Evolutionary conservation across 2,113 vertebrate genomes (phyloP).

Genomic region (Brachionichthys hirsutus): DNA sequence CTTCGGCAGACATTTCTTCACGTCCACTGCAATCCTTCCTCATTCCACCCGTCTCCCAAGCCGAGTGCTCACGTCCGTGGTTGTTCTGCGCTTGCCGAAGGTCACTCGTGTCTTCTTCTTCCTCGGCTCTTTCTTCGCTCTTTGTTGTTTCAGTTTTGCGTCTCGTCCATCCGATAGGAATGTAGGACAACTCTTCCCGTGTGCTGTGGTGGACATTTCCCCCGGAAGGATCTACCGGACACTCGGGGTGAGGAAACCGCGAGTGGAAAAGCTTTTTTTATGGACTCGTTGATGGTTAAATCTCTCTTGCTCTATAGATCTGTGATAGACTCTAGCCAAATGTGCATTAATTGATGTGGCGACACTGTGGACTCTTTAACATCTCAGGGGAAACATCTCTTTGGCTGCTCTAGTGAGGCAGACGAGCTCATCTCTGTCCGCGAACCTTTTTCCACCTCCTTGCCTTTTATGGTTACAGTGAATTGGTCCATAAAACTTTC

Average conservation of each 20-base stretch:
- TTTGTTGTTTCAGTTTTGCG: conserved; percentile 3
- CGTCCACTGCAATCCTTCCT: neutral
- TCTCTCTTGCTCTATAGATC: too few relatives aligned
- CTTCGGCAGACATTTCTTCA: neutral
- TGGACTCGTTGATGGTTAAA: conserved; percentile 2
- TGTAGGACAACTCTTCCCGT: neutral
- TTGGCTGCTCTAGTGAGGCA: neutral
- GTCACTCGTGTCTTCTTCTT: neutral
- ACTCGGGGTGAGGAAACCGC: too few relatives aligned
- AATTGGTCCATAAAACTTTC: conserved; percentile 68
- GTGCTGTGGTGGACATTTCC: neutral
- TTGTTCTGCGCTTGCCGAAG: conserved; percentile 17
- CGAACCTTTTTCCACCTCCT: conserved; percentile 47
- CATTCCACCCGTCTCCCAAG: conserved; percentile 12
- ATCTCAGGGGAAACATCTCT: conserved; percentile 45
- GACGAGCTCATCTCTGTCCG: conserved; percentile 9
- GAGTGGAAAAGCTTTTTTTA: too few relatives aligned
- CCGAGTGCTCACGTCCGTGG: conserved; percentile 6
- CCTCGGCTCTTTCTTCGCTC: neutral
- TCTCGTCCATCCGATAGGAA: conserved; percentile 19
- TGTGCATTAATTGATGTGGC: conserved; percentile 33
- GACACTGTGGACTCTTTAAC: conserved; percentile 17
- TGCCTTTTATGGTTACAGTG: conserved; percentile 70
- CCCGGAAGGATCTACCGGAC: conserved; percentile 1
- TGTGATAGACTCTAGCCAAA: conserved; percentile 25